phyloP scores from a whole-genome alignment of 2,797 vertebrate genomes.

The Telmatherina bonti region DNA sequence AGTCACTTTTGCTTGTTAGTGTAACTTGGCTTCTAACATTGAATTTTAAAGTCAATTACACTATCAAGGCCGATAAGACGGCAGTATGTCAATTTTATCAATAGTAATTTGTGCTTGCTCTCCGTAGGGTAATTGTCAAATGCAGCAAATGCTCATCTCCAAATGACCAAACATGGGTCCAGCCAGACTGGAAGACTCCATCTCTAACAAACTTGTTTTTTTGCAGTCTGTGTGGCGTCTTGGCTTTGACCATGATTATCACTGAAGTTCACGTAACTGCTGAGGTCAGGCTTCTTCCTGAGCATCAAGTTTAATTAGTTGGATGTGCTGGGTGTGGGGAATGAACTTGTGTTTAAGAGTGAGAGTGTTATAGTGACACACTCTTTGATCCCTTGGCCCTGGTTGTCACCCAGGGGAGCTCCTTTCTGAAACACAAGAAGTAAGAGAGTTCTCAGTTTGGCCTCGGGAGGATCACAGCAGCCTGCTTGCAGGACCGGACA shows the following conservation, averaged over 20 bases:
- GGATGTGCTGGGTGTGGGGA: slow-evolving; percentile 49
- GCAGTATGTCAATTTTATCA: slow-evolving; percentile 64
- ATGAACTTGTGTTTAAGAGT: slow-evolving; percentile 71
- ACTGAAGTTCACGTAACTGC: slow-evolving; percentile 43
- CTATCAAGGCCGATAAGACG: slow-evolving; percentile 76
- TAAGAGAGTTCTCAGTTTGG: slow-evolving; percentile 77
- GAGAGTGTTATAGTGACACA: slow-evolving; percentile 59
- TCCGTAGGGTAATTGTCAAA: slow-evolving; percentile 35
- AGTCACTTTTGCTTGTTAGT: slow-evolving; percentile 62
- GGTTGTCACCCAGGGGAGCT: slow-evolving; percentile 68
- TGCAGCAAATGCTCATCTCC: slow-evolving; percentile 23
- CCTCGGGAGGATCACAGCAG: slow-evolving; percentile 76
- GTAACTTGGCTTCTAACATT: slow-evolving; percentile 66
- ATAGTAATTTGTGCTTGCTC: slow-evolving; percentile 47
- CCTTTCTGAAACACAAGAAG: slow-evolving; percentile 65
- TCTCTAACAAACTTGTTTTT: slow-evolving; percentile 14
- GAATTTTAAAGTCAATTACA: slow-evolving; percentile 75
- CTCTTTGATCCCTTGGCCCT: slow-evolving; percentile 67
- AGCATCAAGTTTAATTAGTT: slow-evolving; percentile 73
- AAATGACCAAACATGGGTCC: slow-evolving; percentile 15
- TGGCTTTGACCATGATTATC: slow-evolving; percentile 34
- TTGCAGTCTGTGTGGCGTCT: slow-evolving; percentile 22
- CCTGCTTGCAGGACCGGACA: slow-evolving; percentile 70
- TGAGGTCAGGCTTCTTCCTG: slow-evolving; percentile 58
- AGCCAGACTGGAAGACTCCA: slow-evolving; percentile 12